Evolutionary conservation across 2,888 invertebrate genomes (phyloP).

Genomic region (Zygaena filipendulae): DNA sequence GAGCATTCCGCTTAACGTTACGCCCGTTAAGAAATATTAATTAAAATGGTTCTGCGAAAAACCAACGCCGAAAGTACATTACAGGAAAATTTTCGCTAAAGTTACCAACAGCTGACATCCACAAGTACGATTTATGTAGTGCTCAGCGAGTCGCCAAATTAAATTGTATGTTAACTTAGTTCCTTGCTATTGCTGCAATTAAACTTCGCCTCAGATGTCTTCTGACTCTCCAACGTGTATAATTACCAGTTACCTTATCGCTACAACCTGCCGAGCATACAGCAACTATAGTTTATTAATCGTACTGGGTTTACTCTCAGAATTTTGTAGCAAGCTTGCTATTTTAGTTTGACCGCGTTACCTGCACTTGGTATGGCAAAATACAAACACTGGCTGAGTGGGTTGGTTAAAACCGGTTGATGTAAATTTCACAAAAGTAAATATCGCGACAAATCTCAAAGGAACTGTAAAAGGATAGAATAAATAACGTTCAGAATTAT

Average conservation of each 20-base stretch:
- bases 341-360: too few relatives aligned
- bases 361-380: too few relatives aligned
- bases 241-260: not conserved
- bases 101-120: constrained; percentile 64
- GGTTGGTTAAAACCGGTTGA: constrained; percentile 40
- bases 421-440: constrained; percentile 58
- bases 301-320: too few relatives aligned
- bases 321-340: too few relatives aligned
- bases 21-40: constrained; percentile 53
- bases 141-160: constrained; percentile 46
- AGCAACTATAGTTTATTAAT: not conserved
- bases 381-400: too few relatives aligned
- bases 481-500: too few relatives aligned
- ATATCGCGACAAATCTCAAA: constrained; percentile 55
- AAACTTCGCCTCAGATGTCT: too few relatives aligned
- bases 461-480: constrained; percentile 43
- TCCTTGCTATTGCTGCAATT: constrained; percentile 58
- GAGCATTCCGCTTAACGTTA: constrained; percentile 23
- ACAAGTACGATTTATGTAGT: constrained; percentile 60
- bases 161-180: constrained; percentile 59
- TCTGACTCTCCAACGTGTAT: too few relatives aligned
- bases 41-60: constrained; percentile 57
- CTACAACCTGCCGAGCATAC: not conserved
- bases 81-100: constrained; percentile 55
- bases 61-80: constrained; percentile 58